These are phyloP conservation scores for Drosophila bocki DNA, from an alignment of 1,140 invertebrate genomes.

Conservation along the genomic window DNA sequence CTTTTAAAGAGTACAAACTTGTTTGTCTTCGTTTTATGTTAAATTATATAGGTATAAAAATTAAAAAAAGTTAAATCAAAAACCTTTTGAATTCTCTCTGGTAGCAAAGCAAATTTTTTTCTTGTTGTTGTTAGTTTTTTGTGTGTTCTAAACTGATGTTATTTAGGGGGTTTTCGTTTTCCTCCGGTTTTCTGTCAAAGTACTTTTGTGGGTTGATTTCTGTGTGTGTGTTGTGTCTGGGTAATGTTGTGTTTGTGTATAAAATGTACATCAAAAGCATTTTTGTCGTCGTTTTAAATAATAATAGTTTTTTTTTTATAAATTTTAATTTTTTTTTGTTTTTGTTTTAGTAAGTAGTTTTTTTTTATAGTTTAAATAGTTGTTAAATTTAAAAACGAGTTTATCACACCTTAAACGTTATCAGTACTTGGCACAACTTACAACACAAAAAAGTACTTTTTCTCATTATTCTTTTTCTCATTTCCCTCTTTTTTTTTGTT, in stretches of 20 bases:
- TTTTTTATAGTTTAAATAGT: constrained; percentile 78
- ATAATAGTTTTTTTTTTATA: constrained; percentile 54
- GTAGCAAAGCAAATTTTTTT: constrained; percentile 62
- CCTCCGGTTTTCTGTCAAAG: constrained; percentile 53
- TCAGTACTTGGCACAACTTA: constrained; percentile 85
- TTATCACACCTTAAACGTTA: constrained; percentile 84
- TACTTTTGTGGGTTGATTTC: constrained; percentile 64
- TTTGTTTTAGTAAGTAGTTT: constrained; percentile 67
- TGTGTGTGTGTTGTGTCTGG: constrained; percentile 39
- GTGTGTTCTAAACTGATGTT: constrained; percentile 10
- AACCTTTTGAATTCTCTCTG: constrained; percentile 47
- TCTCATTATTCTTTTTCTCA: constrained; percentile 44
- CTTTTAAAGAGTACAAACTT: constrained; percentile 56
- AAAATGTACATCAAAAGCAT: constrained; percentile 74
- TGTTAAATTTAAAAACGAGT: constrained; percentile 83
- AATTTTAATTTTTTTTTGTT: constrained; percentile 42
- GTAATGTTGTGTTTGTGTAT: constrained; percentile 45
- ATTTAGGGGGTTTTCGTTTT: not conserved
- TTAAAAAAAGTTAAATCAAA: constrained; percentile 48
- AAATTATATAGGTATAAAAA: constrained; percentile 57
- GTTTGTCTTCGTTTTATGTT: constrained; percentile 44
- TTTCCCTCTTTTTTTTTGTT: constrained; percentile 30
- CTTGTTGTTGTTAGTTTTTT: constrained; percentile 13
- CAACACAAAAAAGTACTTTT: constrained; percentile 82
- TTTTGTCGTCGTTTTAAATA: constrained; percentile 58